Conservation (phyloP, 2,113 vertebrate genomes). For the Mustelus asterias region DNA sequence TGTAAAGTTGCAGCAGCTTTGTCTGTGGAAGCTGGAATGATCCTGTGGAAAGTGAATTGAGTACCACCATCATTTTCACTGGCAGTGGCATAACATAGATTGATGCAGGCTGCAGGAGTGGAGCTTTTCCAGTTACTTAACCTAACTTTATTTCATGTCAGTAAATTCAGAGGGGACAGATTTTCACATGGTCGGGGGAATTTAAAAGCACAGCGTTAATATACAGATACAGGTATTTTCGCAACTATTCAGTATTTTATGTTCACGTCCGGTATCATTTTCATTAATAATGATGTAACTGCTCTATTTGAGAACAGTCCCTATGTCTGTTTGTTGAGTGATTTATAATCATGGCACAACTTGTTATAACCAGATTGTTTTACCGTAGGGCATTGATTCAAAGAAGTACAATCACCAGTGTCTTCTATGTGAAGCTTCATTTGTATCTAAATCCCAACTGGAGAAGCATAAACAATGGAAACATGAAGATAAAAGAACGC, state of each 20-base stretch:
- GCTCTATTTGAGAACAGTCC: not conserved
- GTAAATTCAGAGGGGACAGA: not conserved
- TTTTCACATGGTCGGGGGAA: not conserved
- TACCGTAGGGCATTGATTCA: slow-evolving; percentile 63
- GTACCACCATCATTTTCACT: not conserved
- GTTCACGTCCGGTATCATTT: not conserved
- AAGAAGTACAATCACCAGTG: slow-evolving; percentile 84
- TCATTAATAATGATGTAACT: not conserved
- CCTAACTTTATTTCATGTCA: not conserved
- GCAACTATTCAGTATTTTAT: not conserved
- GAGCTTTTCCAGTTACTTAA: not conserved
- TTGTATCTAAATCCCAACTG: slow-evolving; percentile 88
- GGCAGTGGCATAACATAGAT: not conserved
- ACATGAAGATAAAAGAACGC: slow-evolving; percentile 71
- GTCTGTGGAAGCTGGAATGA: not conserved
- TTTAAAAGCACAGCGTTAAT: not conserved
- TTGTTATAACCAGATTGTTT: slow-evolving; percentile 1
- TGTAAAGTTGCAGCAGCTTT: not conserved
- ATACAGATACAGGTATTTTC: not conserved
- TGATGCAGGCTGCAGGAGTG: not conserved
- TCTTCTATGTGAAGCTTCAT: slow-evolving; percentile 82
- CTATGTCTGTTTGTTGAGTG: not conserved
- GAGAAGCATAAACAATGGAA: slow-evolving; percentile 93
- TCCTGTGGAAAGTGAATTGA: not conserved
- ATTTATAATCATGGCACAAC: not conserved